Percentiles rank a stretch among this genome's conserved stretches.
phyloP scores from a whole-genome alignment of 2,113 vertebrate genomes.

The Fukomys damarensis region DNA sequence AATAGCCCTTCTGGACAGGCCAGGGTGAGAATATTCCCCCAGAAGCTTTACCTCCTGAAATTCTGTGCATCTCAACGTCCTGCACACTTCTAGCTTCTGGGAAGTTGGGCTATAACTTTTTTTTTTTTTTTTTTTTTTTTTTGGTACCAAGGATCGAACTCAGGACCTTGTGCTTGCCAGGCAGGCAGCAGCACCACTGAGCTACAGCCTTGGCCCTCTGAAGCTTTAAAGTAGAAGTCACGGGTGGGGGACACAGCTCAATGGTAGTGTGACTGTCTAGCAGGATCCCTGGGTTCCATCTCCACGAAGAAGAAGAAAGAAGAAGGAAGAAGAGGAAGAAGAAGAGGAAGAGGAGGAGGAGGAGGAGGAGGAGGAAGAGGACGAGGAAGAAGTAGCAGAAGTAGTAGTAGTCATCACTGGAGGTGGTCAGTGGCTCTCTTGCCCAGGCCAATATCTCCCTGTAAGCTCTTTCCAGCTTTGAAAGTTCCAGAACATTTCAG shows the following conservation, averaged over 20 bases:
- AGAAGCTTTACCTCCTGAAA: neutral
- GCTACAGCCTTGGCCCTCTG: too few relatives aligned
- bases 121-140: too few relatives aligned
- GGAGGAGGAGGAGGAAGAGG: too few relatives aligned
- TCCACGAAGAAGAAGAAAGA: neutral
- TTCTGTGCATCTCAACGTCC: neutral
- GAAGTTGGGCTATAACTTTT: accelerated
- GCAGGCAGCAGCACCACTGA: too few relatives aligned
- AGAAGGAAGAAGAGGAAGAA: too few relatives aligned
- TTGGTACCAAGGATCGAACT: too few relatives aligned
- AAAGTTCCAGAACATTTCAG: slow-evolving; percentile 37
- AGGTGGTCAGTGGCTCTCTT: neutral
- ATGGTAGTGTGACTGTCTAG: neutral
- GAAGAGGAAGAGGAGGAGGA: too few relatives aligned
- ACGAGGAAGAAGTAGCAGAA: too few relatives aligned
- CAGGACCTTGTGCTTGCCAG: too few relatives aligned
- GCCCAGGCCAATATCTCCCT: neutral
- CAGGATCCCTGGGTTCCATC: neutral
- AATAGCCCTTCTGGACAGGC: neutral
- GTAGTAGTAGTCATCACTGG: neutral
- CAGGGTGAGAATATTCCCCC: neutral
- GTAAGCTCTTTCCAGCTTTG: neutral
- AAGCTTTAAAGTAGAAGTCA: neutral
- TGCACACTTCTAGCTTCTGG: neutral
- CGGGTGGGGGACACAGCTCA: neutral